Base-by-base conservation (phyloP, 2,888 invertebrate genomes). In the Eilema caniola region DNA sequence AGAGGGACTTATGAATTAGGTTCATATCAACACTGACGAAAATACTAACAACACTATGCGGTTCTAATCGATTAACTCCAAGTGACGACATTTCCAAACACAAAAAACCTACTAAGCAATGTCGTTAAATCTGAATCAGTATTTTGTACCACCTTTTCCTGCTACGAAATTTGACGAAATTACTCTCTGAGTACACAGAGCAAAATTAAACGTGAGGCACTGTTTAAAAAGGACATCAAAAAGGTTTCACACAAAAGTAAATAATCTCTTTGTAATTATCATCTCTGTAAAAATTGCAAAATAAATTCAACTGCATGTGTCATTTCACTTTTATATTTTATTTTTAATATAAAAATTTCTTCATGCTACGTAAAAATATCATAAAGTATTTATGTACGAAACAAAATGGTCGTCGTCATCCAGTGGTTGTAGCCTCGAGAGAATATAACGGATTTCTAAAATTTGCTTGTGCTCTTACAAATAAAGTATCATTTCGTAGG, bases 181-280 rank as follows among this genome's bases (percentile, higher is more conserved):
- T 70, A 74, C 62, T 70, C 63, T 28, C 56, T 66, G 31, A 59
- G 67, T 77, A 81, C 64, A 81, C 73, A 81, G 71, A 74, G 66
- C 70, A 74, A 71, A 81, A 79, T 76, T 64, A 73, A 75, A 72
- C 68, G 71, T 71, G 72, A 82, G 33, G 16, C 63, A n/a, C 47
- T 82, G 70, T 79, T 81, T 79, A 69, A 60, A 78, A 76, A 72
- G 78, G 73, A 66, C 37, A 31, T 71, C 75, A 64, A 76, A 81
- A 81, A 75, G 70, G 80, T 74, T 79, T 69, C 65, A 73, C 62
- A 70, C 67, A 63, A 74, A 72, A 68, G 74, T 73, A 82, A 82
- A 82, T 82, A 82, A 72, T 82, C 60, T 71, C 68, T 66, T 66
- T 68, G 76, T 72, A 82, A 82, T 82, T 81, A 79, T 76, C 76